Evolutionary conservation across 2,113 vertebrate genomes (phyloP), one percentile per base, ranked within the genome.

Genomic region (Gorsachius goisagi): DNA sequence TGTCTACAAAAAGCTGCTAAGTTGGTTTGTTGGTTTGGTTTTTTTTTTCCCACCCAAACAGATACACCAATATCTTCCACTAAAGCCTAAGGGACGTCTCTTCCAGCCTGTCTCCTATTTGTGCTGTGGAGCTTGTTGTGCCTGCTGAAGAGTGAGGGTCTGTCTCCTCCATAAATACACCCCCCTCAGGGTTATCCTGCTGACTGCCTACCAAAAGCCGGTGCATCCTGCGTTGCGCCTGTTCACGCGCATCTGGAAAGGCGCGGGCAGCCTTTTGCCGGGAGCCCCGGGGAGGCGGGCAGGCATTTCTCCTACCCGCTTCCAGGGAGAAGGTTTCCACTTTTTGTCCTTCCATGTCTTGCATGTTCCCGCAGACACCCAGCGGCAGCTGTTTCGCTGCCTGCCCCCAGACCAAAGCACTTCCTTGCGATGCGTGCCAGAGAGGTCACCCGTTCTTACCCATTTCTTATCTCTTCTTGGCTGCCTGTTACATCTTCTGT

Each of bases 221-320:
- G 12, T 7, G 22, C 50, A 26, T 39, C 55, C 80, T 0, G 0
- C 0, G 0, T 5, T 9, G 21, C 12, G 20, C 0, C 6, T 53
- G 78, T 32, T 22, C 15, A 60, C 12, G 3, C 22, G 6, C 37
- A 41, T 9, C 4, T 1, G 62, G 75, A 50, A 26, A n/a, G 75
- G 39, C 2, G 0, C 44, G 12, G 60, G 26, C 37, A 32, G 33
- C 4, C 0, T 53, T 69, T 88, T 9, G 7, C 68, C 6, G 3
- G 52, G 9, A 3, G 59, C 66, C 50, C 45, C 37, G 7, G 67
- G 66, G 14, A 62, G 47, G 30, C 55, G 16, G 69, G 24, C 49
- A 26, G 71, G 37, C 44, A 6, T 68, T 76, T 21, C 45, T 92
- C 19, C 6, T n/a, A 6, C 15, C 0, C 0, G 1, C 30, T 83